These are phyloP conservation scores for Chelonus formosanus DNA, from an alignment of 2,888 invertebrate species.

Conservation along the genomic window DNA sequence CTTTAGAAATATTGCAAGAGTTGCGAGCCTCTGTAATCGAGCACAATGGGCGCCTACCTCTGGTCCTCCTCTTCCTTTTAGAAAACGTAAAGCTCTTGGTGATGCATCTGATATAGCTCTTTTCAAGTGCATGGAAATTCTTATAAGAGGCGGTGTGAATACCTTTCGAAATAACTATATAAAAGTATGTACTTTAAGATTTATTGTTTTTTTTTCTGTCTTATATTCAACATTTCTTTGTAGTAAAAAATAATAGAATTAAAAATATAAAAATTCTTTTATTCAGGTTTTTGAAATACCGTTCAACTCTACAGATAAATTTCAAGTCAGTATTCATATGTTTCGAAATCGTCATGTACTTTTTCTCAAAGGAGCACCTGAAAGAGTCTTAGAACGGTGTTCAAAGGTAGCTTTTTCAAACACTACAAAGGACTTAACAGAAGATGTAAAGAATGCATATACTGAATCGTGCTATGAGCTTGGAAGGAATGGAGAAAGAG, in stretches of 20 bases:
- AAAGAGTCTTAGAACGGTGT: conserved; percentile 76
- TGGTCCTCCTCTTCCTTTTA: conserved; percentile 55
- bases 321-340: conserved; percentile 76
- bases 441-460: conserved; percentile 65
- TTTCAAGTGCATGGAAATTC: conserved; percentile 73
- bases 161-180: conserved; percentile 67
- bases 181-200: conserved; percentile 61
- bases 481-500: conserved; percentile 54
- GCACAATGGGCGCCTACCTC: conserved; percentile 71
- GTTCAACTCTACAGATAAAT: conserved; percentile 77
- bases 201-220: too few species aligned
- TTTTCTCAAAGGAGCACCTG: conserved; percentile 82
- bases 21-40: conserved; percentile 75
- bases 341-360: conserved; percentile 69
- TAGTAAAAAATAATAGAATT: too few species aligned
- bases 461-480: conserved; percentile 48
- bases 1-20: conserved; percentile 46
- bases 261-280: neutral
- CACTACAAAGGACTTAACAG: conserved; percentile 66
- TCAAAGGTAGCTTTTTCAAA: conserved; percentile 68
- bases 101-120: conserved; percentile 79
- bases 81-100: conserved; percentile 70
- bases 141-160: conserved; percentile 68
- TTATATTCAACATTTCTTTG: too few species aligned
- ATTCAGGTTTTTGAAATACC: conserved; percentile 68